A percentile compares a stretch with the other conserved stretches of the same genome.
phyloP scores from a whole-genome alignment of 2,888 invertebrate species.

The Caenorhabditis sp. region DNA sequence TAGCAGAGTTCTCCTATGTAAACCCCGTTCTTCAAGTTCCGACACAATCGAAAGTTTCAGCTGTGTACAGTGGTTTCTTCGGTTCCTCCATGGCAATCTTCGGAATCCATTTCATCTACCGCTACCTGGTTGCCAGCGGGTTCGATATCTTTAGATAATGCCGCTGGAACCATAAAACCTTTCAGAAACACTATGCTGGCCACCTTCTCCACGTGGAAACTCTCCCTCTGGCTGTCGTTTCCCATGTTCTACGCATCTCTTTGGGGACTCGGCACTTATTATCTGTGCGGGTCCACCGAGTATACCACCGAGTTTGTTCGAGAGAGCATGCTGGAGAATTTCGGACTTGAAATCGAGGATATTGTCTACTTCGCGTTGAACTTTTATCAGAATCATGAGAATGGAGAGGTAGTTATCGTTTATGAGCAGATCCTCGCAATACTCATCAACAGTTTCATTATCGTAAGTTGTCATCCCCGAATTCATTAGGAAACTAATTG shows the following conservation, averaged over 20 bases:
- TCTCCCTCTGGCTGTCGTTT: conserved; percentile 24
- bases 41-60: neutral
- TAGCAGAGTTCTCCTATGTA: conserved; percentile 16
- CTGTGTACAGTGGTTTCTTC: conserved; percentile 29
- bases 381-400: conserved; percentile 15
- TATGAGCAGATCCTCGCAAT: conserved; percentile 18
- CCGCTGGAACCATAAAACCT: no score
- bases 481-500: neutral
- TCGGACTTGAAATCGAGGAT: conserved; percentile 29
- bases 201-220: conserved; percentile 28
- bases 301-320: conserved; percentile 22
- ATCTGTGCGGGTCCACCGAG: conserved; percentile 13
- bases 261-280: conserved; percentile 33
- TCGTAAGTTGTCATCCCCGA: conserved; percentile 10
- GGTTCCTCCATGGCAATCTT: conserved; percentile 43
- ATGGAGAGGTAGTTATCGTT: conserved; percentile 15
- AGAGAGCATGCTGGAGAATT: conserved; percentile 14
- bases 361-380: conserved; percentile 22
- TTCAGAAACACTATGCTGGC: conserved; percentile 1
- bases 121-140: conserved; percentile 30
- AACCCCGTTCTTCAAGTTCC: neutral
- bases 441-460: conserved; percentile 10
- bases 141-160: no score
- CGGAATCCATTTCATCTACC: conserved; percentile 42
- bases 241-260: conserved; percentile 20